Evolutionary conservation across 2,888 invertebrate species (phyloP), one percentile per base, ranked within the genome.

Genomic region (Cephus nigrinus): DNA sequence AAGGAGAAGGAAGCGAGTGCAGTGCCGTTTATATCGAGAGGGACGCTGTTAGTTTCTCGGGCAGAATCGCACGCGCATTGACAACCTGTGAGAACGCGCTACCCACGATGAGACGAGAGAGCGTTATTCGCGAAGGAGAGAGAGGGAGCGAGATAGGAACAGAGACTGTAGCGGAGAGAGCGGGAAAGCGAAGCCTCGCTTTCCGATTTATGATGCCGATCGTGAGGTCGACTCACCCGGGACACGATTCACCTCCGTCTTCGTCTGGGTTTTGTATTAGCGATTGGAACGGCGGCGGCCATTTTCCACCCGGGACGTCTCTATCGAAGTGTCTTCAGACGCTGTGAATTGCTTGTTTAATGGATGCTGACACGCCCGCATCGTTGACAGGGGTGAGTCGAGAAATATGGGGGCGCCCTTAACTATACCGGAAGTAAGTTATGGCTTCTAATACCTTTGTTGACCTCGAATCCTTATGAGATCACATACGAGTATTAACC

Each of bases 351-450:
- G 9, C 55, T 23, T 55, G 5, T 55, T 23, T 55, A 55, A 55
- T 55, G 55, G 55, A 55, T 23, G 9, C 55, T 55, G 55, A 55
- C 55, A 55, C 55, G 55, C 55, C 55, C 55, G 55, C 55, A 55
- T 73, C 34, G 77, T 74, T 36, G 68, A 78, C 55, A 78, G 73
- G 75, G 79, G 77, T 75, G 78, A 77, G 72, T 73, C 31, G 78
- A 77, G 76, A 73, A 81, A 78, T 79, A 81, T 79, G 79, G 80
- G 77, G 69, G 76, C 78, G 72, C 77, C 75, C 36, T 75, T 73
- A 69, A 75, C 68, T 73, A 75, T 73, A 80, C 82, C 82, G 82
- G 82, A 82, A 82, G 77, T 79, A 79, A 80, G 72, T 82, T 82
- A 81, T 82, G 81, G 77, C 81, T 80, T 79, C 79, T 79, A 81